Conservation (phyloP, 2,113 vertebrate genomes). For the Cisticola juncidis region DNA sequence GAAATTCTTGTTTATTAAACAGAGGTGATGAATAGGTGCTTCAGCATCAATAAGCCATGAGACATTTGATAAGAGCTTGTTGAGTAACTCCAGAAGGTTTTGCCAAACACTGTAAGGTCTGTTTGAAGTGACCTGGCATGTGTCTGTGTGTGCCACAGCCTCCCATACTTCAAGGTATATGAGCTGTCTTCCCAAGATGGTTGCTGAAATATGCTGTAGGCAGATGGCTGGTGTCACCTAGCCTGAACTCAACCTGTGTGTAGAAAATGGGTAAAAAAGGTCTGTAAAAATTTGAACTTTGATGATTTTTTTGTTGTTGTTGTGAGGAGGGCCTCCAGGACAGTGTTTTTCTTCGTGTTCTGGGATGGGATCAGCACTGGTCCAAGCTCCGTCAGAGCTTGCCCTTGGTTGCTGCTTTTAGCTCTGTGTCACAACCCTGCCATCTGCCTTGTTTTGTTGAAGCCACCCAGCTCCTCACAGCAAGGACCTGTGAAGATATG, state of each 20-base stretch:
- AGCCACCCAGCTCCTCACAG: not conserved
- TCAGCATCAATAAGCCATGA: not conserved
- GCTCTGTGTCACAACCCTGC: not conserved
- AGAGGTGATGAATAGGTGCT: not conserved
- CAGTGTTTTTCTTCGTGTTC: not conserved
- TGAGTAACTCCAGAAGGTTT: not conserved
- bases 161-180: not conserved
- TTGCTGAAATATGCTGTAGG: not conserved
- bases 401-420: not conserved
- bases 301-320: not conserved
- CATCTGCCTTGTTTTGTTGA: not conserved
- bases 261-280: not conserved
- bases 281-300: not conserved
- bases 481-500: fast-evolving
- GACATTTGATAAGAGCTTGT: not conserved
- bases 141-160: not conserved
- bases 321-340: not conserved
- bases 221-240: not conserved
- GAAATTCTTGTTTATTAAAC: not conserved
- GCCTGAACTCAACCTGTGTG: not conserved
- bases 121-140: not conserved
- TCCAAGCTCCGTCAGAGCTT: not conserved
- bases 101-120: not conserved
- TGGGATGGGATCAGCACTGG: not conserved
- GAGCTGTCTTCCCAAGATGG: not conserved